A percentile compares a stretch with the other conserved stretches of the same genome.
phyloP scores from a whole-genome alignment of 2,888 invertebrate genomes.

The Diaphora mendica region DNA sequence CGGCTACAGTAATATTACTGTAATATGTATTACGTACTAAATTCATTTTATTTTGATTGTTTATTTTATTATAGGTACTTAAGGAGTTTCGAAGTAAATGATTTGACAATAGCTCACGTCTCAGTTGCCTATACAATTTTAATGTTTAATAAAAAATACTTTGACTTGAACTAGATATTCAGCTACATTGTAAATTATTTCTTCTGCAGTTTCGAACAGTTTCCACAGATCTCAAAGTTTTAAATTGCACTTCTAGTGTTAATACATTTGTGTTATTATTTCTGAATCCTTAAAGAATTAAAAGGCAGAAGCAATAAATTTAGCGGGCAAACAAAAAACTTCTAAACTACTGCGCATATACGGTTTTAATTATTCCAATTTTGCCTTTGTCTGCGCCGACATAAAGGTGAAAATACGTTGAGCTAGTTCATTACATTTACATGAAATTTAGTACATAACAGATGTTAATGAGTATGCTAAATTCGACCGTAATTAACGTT shows the following conservation, averaged over 20 bases:
- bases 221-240: too few species aligned
- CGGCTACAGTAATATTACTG: neutral
- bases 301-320: conserved; percentile 23
- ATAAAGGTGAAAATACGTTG: conserved; percentile 24
- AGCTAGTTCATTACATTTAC: conserved; percentile 21
- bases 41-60: neutral
- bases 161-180: too few species aligned
- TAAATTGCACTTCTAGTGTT: neutral
- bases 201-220: too few species aligned
- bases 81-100: too few species aligned
- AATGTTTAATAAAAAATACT: too few species aligned
- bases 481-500: conserved; percentile 13
- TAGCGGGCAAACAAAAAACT: conserved; percentile 34
- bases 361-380: conserved; percentile 7
- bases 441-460: conserved; percentile 6
- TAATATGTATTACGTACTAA: neutral
- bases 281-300: neutral
- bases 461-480: conserved; percentile 23
- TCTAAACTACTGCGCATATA: conserved; percentile 21
- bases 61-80: too few species aligned
- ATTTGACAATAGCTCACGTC: too few species aligned
- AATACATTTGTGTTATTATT: neutral
- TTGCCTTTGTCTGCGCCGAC: neutral
- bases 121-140: too few species aligned
- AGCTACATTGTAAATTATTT: too few species aligned